phyloP scores from a whole-genome alignment of 2,797 vertebrate genomes.

The Enteromius treurensis region DNA sequence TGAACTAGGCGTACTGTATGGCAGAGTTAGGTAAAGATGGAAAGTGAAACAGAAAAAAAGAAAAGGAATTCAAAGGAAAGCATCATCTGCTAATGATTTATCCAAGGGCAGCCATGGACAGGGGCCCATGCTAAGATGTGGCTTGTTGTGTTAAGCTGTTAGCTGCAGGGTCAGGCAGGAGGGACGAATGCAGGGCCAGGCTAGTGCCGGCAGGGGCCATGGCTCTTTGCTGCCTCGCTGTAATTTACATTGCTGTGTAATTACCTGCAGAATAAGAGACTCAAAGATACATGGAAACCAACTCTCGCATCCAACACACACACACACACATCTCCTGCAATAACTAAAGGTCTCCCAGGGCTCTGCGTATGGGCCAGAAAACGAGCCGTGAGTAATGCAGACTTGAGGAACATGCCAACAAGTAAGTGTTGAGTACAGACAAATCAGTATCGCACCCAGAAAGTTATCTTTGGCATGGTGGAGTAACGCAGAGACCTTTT shows the following conservation, averaged over 20 bases:
- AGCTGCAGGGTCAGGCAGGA: conserved; percentile 45
- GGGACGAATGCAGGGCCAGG: conserved; percentile 32
- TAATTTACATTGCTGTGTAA: conserved; percentile 77
- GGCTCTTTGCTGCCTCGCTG: conserved; percentile 52
- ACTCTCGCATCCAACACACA: background rate
- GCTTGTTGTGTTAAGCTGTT: conserved; percentile 55
- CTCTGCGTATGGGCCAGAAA: conserved; percentile 29
- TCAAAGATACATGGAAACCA: conserved; percentile 61
- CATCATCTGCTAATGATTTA: conserved; percentile 66
- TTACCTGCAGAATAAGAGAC: conserved; percentile 71
- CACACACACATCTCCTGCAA: conserved; percentile 45
- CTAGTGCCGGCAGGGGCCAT: conserved; percentile 40
- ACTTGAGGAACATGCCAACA: conserved; percentile 59
- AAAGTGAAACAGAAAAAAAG: conserved; percentile 11
- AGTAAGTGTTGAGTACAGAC: conserved; percentile 52
- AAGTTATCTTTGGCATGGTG: conserved; percentile 62
- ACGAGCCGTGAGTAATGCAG: conserved; percentile 34
- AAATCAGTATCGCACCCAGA: conserved; percentile 58
- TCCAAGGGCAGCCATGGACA: conserved; percentile 48
- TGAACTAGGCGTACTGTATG: conserved; percentile 58
- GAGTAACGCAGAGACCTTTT: conserved; percentile 41
- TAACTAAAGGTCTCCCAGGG: conserved; percentile 38
- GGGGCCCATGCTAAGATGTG: conserved; percentile 57
- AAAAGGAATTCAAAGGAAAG: conserved; percentile 54
- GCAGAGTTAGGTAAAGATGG: conserved; percentile 39